phyloP scores from a whole-genome alignment of 2,113 vertebrate species.

The Gymnobelideus leadbeateri region DNA sequence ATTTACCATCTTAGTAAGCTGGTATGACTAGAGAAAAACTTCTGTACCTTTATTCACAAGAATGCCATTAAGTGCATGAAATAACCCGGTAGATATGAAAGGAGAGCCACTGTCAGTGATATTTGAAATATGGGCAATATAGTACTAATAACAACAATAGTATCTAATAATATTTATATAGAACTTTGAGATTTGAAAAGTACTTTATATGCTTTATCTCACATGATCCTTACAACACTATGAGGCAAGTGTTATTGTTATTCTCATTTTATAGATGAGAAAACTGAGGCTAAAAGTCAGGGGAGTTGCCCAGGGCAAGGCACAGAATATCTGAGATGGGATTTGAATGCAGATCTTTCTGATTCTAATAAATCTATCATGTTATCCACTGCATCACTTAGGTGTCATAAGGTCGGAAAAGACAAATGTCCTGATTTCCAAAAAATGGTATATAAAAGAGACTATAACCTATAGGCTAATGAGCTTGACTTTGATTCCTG shows the following conservation, averaged over 20 bases:
- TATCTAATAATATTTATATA: neutral
- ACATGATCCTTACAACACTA: neutral
- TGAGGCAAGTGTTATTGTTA: neutral
- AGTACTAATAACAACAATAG: neutral
- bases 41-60: constrained; percentile 1
- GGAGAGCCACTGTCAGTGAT: neutral
- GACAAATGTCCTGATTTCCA: neutral
- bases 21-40: neutral
- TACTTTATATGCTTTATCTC: neutral
- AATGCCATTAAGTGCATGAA: neutral
- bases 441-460: neutral
- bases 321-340: neutral
- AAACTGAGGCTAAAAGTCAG: neutral
- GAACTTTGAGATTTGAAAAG: neutral
- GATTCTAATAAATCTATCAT: neutral
- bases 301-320: neutral
- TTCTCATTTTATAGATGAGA: neutral
- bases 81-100: neutral
- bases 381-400: neutral
- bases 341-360: neutral
- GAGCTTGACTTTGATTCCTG: neutral
- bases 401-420: neutral
- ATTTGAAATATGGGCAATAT: neutral
- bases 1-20: neutral
- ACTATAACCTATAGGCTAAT: neutral